Evolutionary conservation across 2,113 vertebrate genomes (phyloP).

Genomic region (Aplodontia rufa): DNA sequence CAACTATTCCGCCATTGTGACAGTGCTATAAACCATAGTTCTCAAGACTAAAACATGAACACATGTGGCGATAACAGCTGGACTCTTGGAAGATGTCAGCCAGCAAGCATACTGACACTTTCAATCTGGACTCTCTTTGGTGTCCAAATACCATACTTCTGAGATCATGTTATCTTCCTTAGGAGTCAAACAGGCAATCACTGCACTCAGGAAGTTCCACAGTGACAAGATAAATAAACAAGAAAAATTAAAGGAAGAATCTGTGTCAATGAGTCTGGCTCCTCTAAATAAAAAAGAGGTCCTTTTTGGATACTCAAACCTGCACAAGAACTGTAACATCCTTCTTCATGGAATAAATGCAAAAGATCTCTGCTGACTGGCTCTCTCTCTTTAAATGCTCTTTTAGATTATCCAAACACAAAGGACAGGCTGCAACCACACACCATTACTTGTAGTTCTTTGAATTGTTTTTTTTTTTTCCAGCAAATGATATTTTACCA

Average conservation of each 20-base stretch:
- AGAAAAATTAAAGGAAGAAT: slow-evolving; percentile 29
- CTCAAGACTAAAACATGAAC: not conserved
- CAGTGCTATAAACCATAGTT: slow-evolving; percentile 35
- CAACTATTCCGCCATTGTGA: slow-evolving; percentile 46
- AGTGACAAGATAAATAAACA: slow-evolving; percentile 42
- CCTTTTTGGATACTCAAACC: slow-evolving; percentile 4
- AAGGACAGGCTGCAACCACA: not conserved
- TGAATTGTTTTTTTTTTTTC: not conserved
- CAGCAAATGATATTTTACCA: not conserved
- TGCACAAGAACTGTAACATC: not conserved
- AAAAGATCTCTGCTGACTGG: not conserved
- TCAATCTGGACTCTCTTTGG: slow-evolving; percentile 37
- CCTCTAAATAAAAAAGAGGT: not conserved
- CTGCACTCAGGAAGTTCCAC: slow-evolving; percentile 40
- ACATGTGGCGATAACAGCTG: slow-evolving; percentile 40
- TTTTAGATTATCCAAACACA: not conserved
- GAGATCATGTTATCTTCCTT: slow-evolving; percentile 55
- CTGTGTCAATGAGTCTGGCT: not conserved
- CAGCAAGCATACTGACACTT: slow-evolving; percentile 54
- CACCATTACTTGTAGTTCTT: not conserved
- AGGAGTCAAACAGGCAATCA: slow-evolving; percentile 18
- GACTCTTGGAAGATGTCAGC: slow-evolving; percentile 47
- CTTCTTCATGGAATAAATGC: not conserved
- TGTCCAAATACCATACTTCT: slow-evolving; percentile 61
- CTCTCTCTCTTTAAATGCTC: not conserved